phyloP scores from a whole-genome alignment of 2,888 invertebrate genomes.

The Uloborus plumipes region DNA sequence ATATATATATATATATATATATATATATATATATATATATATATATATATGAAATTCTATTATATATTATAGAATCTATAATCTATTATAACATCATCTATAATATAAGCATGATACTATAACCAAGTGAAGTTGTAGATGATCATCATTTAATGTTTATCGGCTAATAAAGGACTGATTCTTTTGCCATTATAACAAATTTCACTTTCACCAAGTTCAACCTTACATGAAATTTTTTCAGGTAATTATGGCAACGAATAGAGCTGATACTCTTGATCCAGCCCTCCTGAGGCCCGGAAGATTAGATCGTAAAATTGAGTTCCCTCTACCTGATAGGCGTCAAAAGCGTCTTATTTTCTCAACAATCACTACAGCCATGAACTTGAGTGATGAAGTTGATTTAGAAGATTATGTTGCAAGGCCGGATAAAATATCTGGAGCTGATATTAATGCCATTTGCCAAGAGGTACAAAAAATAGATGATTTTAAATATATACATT shows the following conservation, averaged over 20 bases:
- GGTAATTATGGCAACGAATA: conserved; percentile 95
- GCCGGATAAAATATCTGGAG: conserved; percentile 98
- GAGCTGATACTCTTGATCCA: conserved; percentile 99
- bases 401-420: conserved; percentile 98
- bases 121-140: too few species aligned
- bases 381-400: conserved; percentile 98
- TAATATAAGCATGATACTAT: too few species aligned
- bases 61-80: too few species aligned
- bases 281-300: conserved; percentile 94
- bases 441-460: conserved; percentile 99
- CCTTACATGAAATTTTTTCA: too few species aligned
- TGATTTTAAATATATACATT: not conserved
- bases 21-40: too few species aligned
- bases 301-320: conserved; percentile 98
- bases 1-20: not conserved
- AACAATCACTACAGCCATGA: conserved; percentile 97
- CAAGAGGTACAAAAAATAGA: conserved; percentile 80
- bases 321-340: conserved; percentile 92
- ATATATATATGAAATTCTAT: too few species aligned
- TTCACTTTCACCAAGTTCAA: too few species aligned
- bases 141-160: too few species aligned
- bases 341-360: conserved; percentile 96
- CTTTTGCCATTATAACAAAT: too few species aligned
- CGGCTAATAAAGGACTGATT: too few species aligned
- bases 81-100: too few species aligned